Evolutionary conservation across 2,113 vertebrate species (phyloP).

Genomic region (Cyanistes caeruleus): DNA sequence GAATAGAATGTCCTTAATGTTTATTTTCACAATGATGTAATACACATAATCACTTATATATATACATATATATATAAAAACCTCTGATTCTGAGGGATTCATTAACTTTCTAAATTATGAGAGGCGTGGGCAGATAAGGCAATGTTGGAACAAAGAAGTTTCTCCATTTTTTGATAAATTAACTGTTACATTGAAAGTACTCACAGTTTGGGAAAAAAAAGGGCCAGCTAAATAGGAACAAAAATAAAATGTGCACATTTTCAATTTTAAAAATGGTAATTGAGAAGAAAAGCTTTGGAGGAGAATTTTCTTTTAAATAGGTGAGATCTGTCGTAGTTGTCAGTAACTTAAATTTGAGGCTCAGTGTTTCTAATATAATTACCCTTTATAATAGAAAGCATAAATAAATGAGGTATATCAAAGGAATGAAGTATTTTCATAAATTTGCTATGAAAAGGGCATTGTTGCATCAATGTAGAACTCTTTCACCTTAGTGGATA

Average conservation of each 20-base stretch:
- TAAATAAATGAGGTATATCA: neutral
- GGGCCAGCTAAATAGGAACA: neutral
- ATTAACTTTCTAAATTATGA: neutral
- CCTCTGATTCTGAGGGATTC: neutral
- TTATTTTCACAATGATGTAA: constrained; percentile 36
- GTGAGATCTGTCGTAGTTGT: neutral
- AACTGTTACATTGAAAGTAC: constrained; percentile 11
- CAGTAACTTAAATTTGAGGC: neutral
- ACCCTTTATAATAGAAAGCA: neutral
- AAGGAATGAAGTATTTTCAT: neutral
- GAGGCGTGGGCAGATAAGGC: neutral
- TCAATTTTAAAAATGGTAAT: neutral
- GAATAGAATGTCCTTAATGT: neutral
- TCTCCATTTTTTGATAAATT: constrained; percentile 30
- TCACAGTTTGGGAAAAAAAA: neutral
- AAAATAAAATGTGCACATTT: neutral
- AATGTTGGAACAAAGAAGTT: neutral
- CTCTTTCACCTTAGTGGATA: neutral
- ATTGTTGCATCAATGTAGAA: neutral
- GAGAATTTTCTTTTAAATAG: constrained; percentile 1
- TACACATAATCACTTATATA: neutral
- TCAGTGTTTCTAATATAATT: neutral
- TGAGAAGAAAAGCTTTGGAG: neutral
- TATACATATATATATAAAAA: neutral
- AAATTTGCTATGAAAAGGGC: neutral